Base-by-base conservation (phyloP, 2,113 vertebrate genomes). In the Nothobranchius kuhntae region DNA sequence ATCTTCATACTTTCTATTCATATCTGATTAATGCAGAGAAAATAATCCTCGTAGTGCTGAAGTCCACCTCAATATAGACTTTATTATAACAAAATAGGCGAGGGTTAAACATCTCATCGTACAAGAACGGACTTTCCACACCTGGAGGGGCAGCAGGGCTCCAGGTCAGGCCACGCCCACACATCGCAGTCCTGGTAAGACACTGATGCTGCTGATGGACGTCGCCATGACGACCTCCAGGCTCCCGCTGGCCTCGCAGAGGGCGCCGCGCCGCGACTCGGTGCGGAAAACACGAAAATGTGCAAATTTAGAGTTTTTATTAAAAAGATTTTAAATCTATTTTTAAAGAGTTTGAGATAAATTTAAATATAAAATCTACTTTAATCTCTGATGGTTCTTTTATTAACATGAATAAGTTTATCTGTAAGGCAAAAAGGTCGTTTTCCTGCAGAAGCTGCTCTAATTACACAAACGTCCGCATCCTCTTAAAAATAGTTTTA, bases 51-150 rank as follows among this genome's bases (percentile, higher is more conserved):
- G 92, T 95, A 93, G 91, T 95, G 92, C 93, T 95, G 91, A 95
- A 94, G 94, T 94, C 94, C 94, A 95, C 92, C 95, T 96, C 94
- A 95, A 96, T 96, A 96, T 95, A 95, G 90, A 94, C 92, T 93
- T 94, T 93, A 94, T 96, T 96, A 96, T 99, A 97, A 96, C 95
- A 99, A 99, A 99, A 98, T 99, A 99, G 95, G 95, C 96, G 92
- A 94, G 94, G 95, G 95, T 96, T 96, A 97, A 95, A 96, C 95
- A 95, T 92, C 53, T 54, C 53, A 21, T 51, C 30, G 53, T 35
- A 45, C 44, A 45, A 45, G 9, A 45, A 45, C 44, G 4, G 9
- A 3, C 7, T 44, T 44, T 44, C 13, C 30, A 65, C 50, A 53
- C 82, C 76, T 72, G 83, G 81, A 87, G 78, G 85, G 86, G 81